phyloP scores from a whole-genome alignment of 2,113 vertebrate species.

The Nesoenas mayeri region DNA sequence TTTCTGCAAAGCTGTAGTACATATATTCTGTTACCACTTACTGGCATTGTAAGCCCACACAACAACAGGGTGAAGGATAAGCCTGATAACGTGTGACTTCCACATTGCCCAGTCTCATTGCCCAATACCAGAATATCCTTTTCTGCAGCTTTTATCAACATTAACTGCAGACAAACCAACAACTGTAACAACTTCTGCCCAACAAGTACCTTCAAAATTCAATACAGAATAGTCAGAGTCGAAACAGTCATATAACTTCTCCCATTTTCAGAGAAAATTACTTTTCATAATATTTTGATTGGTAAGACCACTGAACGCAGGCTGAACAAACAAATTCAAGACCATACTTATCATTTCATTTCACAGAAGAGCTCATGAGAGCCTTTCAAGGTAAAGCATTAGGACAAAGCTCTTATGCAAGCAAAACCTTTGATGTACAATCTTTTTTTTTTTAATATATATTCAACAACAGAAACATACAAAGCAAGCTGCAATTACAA shows the following conservation, averaged over 20 bases:
- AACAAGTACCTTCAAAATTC: background rate
- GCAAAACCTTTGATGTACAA: background rate
- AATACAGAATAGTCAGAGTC: background rate
- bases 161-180: background rate
- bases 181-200: background rate
- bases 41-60: background rate
- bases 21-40: background rate
- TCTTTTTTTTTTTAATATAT: background rate
- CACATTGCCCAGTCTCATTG: background rate
- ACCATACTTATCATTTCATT: background rate
- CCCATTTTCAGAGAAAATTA: background rate
- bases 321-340: background rate
- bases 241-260: background rate
- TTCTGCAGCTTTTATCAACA: background rate
- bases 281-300: background rate
- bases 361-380: constrained; percentile 2
- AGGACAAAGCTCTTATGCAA: background rate
- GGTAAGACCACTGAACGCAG: background rate
- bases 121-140: background rate
- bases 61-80: background rate
- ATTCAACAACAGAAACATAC: background rate
- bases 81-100: background rate
- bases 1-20: background rate
- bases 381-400: background rate
- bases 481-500: background rate